Conservation (phyloP, 2,113 vertebrate species). For the cattle (Bos taurus) region ARS-UCD2.0 NC_037352.1:39749501-39750000, state of each 20-base stretch:
- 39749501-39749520: neutral
- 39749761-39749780: neutral
- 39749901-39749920: slow-evolving; percentile 23
- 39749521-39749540: neutral
- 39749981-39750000: neutral
- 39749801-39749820: neutral
- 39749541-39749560: neutral
- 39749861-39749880: neutral
- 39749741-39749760: neutral
- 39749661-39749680: neutral
- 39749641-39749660: neutral
- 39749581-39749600: neutral
- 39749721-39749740: neutral
- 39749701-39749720: neutral
- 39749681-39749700: neutral
- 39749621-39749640: fast-evolving
- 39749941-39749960: neutral
- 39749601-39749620: fast-evolving
- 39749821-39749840: neutral
- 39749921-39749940: slow-evolving; percentile 21
- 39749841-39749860: neutral
- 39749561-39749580: neutral
- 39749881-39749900: slow-evolving; percentile 23
- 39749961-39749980: slow-evolving; percentile 17
- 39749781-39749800: neutral